A percentile compares a stretch with the other conserved stretches of the same genome.
These are phyloP conservation scores for Sarcophaga bullata DNA, from an alignment of 1,140 invertebrate genomes.

Conservation along the genomic window DNA sequence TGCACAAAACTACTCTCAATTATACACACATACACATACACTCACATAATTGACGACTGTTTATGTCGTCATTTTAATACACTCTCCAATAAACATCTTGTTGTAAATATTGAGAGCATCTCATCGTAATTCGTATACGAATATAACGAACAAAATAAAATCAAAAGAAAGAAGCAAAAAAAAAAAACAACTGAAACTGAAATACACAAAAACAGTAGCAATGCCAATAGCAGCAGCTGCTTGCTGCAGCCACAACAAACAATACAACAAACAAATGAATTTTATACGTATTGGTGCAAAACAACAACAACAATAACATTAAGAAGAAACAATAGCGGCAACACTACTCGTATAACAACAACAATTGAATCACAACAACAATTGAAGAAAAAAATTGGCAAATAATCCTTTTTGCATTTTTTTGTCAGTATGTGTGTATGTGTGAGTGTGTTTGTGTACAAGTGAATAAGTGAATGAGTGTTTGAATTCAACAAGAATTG, in stretches of 20 bases:
- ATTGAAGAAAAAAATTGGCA: background rate
- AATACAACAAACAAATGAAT: background rate
- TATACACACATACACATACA: background rate
- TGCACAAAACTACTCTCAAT: background rate
- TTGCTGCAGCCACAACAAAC: background rate
- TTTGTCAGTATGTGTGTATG: background rate
- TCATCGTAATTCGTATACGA: conserved; percentile 10
- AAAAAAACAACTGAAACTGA: background rate
- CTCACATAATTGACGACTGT: background rate
- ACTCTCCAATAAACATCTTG: conserved; percentile 39
- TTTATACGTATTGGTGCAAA: conserved; percentile 2
- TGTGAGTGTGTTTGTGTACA: background rate
- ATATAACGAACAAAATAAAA: no score
- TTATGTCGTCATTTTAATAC: conserved; percentile 14
- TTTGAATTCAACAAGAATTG: background rate
- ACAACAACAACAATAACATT: background rate
- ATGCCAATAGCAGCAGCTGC: no score
- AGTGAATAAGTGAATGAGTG: background rate
- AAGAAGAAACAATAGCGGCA: background rate
- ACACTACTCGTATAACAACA: background rate
- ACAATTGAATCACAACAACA: background rate
- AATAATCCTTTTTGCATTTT: conserved; percentile 18
- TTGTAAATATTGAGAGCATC: conserved; percentile 36
- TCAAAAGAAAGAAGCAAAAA: background rate
- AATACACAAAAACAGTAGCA: background rate